Evolutionary conservation across 2,113 vertebrate species (phyloP), one percentile per base, ranked within the genome.

Genomic region (Atlantisia rogersi): DNA sequence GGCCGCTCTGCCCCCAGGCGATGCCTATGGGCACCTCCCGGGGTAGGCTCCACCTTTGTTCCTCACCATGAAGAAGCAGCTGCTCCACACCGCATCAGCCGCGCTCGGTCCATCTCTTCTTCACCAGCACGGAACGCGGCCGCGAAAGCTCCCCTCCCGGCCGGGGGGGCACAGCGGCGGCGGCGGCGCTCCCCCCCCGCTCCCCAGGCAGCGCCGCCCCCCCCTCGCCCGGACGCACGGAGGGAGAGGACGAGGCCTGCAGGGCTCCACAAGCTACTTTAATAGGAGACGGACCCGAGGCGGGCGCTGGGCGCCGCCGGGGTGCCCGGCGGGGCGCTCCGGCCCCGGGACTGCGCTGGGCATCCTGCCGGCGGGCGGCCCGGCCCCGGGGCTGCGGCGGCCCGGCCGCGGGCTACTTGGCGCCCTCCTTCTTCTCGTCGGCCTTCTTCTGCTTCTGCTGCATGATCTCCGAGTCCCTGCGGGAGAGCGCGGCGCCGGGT

Each of bases 381-480:
- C 71, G 64, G 81, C 78, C 91, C 56, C 48, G 50, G 62, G 56
- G 53, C 60, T 22, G 39, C 37, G 22, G 50, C 79, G 26, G 39
- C 73, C 69, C 88, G 76, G 93, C 96, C 95, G 60, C 85, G 82
- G 73, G 97, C 97, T 98, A 98, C 97, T 98, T 97, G 83, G 97
- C 92, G 87, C 97, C 96, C 82, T 92, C 97, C 97, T 80, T 93
- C 94, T 98, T 98, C 97, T 98, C 98, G 55, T 95, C 95, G 9
- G 99, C 97, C 88, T 99, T 98, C 97, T 99, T 99, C 98, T 99
- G 99, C 98, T 99, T 99, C 97, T 99, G 98, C 97, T 99, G 98
- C 99, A 99, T 99, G 97, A 99, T 99, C 97, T 99, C 98, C 26
- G 99, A 99, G 98, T 99, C 99, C 98, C 99, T 99, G 88, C 64